A percentile compares a stretch with the other conserved stretches of the same genome.
phyloP scores from a whole-genome alignment of 1,140 invertebrate species.

The Phenacoccus solenopsis region DNA sequence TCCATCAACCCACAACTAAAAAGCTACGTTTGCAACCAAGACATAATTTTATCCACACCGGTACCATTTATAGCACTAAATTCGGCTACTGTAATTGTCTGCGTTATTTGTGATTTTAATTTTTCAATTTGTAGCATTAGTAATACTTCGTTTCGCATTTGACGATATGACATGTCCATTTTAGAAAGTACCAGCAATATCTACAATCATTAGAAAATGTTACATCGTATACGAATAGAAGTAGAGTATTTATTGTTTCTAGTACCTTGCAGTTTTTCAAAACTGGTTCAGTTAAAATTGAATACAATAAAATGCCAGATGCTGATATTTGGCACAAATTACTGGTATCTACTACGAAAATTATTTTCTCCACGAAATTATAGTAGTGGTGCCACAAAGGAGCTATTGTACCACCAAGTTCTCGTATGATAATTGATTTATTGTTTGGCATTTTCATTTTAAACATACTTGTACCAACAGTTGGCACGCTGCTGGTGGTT shows the following conservation, averaged over 20 bases:
- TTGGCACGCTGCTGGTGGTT: conserved; percentile 53
- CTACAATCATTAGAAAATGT: too few relatives aligned
- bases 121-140: conserved; percentile 59
- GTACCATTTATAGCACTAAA: conserved; percentile 54
- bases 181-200: conserved; percentile 61
- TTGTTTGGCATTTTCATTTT: conserved; percentile 35
- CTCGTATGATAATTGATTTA: conserved; percentile 36
- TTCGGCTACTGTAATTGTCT: conserved; percentile 53
- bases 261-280: conserved; percentile 46
- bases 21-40: conserved; percentile 35
- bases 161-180: conserved; percentile 67
- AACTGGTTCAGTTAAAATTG: conserved; percentile 52
- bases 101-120: conserved; percentile 47
- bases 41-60: conserved; percentile 49
- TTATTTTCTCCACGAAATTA: conserved; percentile 49
- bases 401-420: conserved; percentile 66
- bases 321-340: conserved; percentile 69
- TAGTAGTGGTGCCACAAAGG: conserved; percentile 59
- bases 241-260: not conserved
- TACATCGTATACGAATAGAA: not conserved
- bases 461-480: conserved; percentile 61
- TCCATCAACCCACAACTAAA: not conserved
- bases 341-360: conserved; percentile 63
- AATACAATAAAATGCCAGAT: conserved; percentile 60
- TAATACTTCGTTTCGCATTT: conserved; percentile 67